Evolutionary conservation across 1,140 invertebrate species (phyloP).

Genomic region (Aphidius ervi): DNA sequence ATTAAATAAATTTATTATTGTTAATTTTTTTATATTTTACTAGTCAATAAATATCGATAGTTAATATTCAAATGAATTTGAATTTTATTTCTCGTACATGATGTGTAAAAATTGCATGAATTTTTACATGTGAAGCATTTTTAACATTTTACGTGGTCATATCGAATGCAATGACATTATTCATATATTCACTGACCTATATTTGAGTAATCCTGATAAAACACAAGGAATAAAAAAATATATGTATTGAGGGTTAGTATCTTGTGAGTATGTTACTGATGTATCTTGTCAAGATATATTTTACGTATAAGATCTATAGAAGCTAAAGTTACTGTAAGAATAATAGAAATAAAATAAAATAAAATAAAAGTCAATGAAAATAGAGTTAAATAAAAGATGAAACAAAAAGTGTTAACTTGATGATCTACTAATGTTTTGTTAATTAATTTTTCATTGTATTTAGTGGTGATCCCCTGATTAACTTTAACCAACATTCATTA

Average conservation of each 20-base stretch:
- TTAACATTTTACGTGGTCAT: no score
- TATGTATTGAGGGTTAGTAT: background rate
- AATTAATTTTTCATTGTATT: no score
- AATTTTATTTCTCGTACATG: no score
- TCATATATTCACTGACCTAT: conserved; percentile 26
- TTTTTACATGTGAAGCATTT: no score
- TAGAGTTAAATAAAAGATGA: background rate
- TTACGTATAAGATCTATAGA: conserved; percentile 9
- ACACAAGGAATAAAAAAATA: conserved; percentile 4
- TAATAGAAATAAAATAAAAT: background rate
- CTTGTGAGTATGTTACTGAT: background rate
- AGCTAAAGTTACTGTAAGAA: background rate
- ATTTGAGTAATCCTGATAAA: conserved; percentile 16
- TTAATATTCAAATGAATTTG: no score
- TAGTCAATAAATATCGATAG: no score
- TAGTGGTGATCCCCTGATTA: no score
- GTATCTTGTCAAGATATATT: conserved; percentile 18
- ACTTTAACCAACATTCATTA: no score
- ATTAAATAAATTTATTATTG: no score
- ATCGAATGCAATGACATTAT: conserved; percentile 19
- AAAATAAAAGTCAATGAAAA: conserved; percentile 5
- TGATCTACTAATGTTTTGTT: no score
- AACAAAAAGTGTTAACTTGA: background rate
- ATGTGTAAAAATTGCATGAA: no score
- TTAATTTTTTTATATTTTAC: no score